Conservation (phyloP, 2,113 vertebrate species). For the Casuarius casuarius region DNA sequence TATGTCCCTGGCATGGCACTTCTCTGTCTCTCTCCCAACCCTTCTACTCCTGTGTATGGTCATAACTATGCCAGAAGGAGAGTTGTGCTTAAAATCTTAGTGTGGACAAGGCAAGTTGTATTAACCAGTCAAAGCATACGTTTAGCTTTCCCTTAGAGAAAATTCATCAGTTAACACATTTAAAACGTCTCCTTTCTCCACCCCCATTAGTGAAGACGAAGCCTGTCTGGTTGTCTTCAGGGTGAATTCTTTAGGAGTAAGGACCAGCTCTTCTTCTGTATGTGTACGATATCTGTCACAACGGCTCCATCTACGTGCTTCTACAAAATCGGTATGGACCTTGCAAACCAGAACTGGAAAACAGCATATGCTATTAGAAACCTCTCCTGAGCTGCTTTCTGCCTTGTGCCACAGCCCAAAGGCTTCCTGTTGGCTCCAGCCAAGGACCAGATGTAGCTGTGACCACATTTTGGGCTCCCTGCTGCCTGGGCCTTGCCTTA, state of each 20-base stretch:
- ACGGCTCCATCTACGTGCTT: neutral
- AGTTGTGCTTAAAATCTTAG: accelerated
- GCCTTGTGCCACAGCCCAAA: neutral
- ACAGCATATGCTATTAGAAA: neutral
- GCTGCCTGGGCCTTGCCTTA: neutral
- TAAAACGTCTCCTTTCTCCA: neutral
- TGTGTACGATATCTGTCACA: neutral
- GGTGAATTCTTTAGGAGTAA: neutral
- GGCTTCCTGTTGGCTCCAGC: neutral
- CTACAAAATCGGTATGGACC: neutral
- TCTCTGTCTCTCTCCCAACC: neutral
- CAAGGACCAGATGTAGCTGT: neutral
- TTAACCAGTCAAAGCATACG: neutral
- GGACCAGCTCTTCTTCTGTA: neutral
- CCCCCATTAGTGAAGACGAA: neutral
- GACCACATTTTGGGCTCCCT: neutral
- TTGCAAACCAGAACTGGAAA: neutral
- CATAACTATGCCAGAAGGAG: neutral
- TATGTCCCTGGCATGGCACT: neutral
- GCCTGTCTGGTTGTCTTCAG: neutral
- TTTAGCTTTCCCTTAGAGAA: neutral
- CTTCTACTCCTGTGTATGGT: neutral
- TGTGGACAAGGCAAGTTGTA: neutral
- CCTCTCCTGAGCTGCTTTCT: neutral
- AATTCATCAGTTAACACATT: neutral